Conservation (phyloP, 2,888 invertebrate genomes). For the Chymomyza caudatula region DNA sequence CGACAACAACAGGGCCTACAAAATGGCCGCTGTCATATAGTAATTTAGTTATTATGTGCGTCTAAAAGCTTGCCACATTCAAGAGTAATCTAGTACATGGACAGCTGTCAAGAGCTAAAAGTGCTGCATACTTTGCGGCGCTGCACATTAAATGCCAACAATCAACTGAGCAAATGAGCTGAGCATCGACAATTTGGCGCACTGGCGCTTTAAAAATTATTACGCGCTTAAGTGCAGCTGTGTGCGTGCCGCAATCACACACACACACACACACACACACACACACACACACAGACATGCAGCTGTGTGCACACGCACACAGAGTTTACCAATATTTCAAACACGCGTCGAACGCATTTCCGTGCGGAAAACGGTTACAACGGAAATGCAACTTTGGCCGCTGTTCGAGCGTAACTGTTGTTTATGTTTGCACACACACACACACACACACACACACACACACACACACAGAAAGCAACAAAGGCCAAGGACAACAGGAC, state of each 20-base stretch:
- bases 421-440: slow-evolving; percentile 55
- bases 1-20: slow-evolving; percentile 10
- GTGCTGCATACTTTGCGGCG: slow-evolving; percentile 22
- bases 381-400: slow-evolving; percentile 69
- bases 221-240: slow-evolving; percentile 26
- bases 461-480: too few relatives aligned
- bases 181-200: slow-evolving; percentile 26
- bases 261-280: neutral
- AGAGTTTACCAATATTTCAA: slow-evolving; percentile 68
- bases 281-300: slow-evolving; percentile 35
- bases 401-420: slow-evolving; percentile 70
- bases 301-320: slow-evolving; percentile 20
- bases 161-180: slow-evolving; percentile 54
- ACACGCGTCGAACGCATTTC: slow-evolving; percentile 73
- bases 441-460: neutral
- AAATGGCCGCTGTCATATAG: neutral
- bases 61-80: slow-evolving; percentile 63
- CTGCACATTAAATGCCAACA: slow-evolving; percentile 39
- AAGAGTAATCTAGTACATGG: slow-evolving; percentile 55
- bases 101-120: slow-evolving; percentile 48
- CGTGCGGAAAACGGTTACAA: slow-evolving; percentile 67
- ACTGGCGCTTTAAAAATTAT: slow-evolving; percentile 35
- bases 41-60: too few relatives aligned
- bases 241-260: neutral
- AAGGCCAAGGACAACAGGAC: too few relatives aligned